Evolutionary conservation across 2,113 vertebrate genomes (phyloP).

Genomic region (Datnioides undecimradiatus): DNA sequence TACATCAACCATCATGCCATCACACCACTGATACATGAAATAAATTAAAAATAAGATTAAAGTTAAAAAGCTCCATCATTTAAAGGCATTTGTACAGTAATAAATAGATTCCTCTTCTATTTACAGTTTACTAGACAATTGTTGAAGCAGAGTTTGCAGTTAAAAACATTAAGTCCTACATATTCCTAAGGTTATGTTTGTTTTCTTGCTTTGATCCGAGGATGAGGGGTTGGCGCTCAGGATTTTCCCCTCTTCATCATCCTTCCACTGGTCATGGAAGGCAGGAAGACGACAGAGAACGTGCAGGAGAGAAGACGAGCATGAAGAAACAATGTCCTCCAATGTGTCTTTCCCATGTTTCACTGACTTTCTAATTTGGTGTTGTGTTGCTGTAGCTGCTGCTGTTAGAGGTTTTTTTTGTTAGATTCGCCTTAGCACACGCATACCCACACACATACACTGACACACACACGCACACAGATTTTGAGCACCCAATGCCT

Average conservation of each 20-base stretch:
- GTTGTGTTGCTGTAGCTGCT: conserved; percentile 61
- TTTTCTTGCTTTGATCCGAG: conserved; percentile 57
- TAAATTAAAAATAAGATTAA: conserved; percentile 65
- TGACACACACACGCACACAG: conserved; percentile 54
- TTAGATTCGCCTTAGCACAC: conserved; percentile 65
- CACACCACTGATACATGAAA: conserved; percentile 49
- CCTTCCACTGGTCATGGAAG: conserved; percentile 38
- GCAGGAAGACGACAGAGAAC: conserved; percentile 47
- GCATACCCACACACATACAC: conserved; percentile 42
- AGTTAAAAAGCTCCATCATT: conserved; percentile 59
- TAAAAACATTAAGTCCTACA: conserved; percentile 60
- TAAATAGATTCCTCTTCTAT: conserved; percentile 77
- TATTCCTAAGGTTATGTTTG: conserved; percentile 45
- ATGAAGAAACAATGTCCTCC: conserved; percentile 29
- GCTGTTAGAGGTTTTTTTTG: conserved; percentile 53
- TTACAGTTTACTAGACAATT: conserved; percentile 63
- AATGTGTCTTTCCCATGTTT: conserved; percentile 49
- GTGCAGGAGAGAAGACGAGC: conserved; percentile 31
- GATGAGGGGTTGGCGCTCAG: conserved; percentile 60
- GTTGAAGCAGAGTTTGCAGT: conserved; percentile 48
- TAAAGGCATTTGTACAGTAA: conserved; percentile 71
- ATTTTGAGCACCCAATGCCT: conserved; percentile 65
- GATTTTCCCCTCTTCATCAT: conserved; percentile 47
- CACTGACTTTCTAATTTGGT: conserved; percentile 60
- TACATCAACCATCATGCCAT: conserved; percentile 11